These are phyloP conservation scores for Peromyscus maniculatus DNA, from an alignment of 2,113 vertebrate species.

Conservation along the genomic window DNA sequence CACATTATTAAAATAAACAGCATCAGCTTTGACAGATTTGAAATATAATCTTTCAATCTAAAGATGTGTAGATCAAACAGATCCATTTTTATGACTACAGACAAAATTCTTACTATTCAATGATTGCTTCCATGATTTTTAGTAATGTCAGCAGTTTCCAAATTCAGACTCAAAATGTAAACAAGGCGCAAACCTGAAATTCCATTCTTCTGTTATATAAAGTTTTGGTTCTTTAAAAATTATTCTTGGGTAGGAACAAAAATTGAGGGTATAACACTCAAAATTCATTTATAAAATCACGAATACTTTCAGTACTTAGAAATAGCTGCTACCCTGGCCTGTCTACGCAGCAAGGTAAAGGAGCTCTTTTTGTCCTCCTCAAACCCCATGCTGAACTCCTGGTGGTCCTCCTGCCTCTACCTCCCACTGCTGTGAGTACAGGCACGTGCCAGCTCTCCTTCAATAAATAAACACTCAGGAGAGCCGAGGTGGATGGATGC, in stretches of 20 bases:
- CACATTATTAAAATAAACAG: slow-evolving; percentile 9
- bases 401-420: not conserved
- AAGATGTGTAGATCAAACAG: not conserved
- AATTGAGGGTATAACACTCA: not conserved
- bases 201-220: not conserved
- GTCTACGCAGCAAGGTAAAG: not conserved
- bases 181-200: not conserved
- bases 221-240: not conserved
- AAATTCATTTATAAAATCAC: slow-evolving; percentile 52
- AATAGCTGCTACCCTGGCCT: not conserved
- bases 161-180: not conserved
- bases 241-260: slow-evolving; percentile 15
- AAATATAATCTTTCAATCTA: slow-evolving; percentile 43
- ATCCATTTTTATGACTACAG: not conserved
- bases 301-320: not conserved
- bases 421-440: not conserved
- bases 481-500: not conserved
- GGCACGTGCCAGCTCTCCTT: not conserved
- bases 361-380: not conserved
- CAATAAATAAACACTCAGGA: not conserved
- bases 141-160: not conserved
- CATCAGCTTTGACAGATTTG: not conserved
- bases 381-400: not conserved
- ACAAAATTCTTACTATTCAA: slow-evolving; percentile 43
- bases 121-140: not conserved